phyloP scores from a whole-genome alignment of 2,113 vertebrate species.

The Etia nguti region DNA sequence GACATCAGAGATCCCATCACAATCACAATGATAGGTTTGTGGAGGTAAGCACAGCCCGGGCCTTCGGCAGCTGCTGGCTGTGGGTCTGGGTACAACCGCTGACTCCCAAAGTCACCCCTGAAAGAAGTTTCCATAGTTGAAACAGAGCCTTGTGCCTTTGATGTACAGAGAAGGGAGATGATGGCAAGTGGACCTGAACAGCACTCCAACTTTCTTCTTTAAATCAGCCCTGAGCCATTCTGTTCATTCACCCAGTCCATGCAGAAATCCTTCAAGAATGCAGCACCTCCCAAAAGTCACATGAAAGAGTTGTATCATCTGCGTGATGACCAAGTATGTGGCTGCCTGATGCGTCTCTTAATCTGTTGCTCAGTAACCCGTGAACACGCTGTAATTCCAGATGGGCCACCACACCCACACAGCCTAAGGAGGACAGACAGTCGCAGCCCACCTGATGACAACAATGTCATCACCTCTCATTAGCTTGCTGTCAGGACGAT shows the following conservation, averaged over 20 bases:
- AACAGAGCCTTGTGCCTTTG: not conserved
- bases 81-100: not conserved
- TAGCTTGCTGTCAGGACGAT: not conserved
- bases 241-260: not conserved
- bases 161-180: not conserved
- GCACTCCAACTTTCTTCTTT: not conserved
- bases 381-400: constrained; percentile 46
- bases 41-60: constrained; percentile 47
- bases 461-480: not conserved
- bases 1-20: constrained; percentile 51
- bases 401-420: constrained; percentile 20
- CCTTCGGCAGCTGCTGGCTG: not conserved
- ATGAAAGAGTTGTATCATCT: not conserved
- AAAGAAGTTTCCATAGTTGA: constrained; percentile 23
- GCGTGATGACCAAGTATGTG: not conserved
- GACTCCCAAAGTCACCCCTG: not conserved
- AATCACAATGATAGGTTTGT: constrained; percentile 59
- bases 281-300: not conserved
- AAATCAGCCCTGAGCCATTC: not conserved
- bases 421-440: not conserved
- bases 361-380: not conserved
- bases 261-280: not conserved
- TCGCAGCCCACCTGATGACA: constrained; percentile 24
- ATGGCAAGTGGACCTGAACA: not conserved
- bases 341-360: not conserved